Base-by-base conservation (phyloP, 2,888 invertebrate genomes). In the Thymelicus lineola region DNA sequence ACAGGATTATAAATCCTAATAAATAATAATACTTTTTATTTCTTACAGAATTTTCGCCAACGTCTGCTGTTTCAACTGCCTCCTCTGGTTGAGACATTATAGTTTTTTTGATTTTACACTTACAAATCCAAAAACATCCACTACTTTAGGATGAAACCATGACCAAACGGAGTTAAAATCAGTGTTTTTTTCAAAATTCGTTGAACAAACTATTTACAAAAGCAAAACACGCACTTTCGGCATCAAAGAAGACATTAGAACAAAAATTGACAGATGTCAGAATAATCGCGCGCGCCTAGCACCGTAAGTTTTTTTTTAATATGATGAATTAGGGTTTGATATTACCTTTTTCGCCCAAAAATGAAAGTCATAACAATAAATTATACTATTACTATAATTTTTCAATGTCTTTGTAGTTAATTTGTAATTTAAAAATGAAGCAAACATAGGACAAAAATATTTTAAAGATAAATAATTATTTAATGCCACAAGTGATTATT, bases 41-140 rank as follows among this genome's bases (percentile, higher is more conserved):
- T 15, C 95, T 94, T 90, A 96, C 96, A 67, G 97, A 97, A 92
- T 96, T 96, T 74, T 97, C 97, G 71, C 95, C 96, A 66, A 95
- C 95, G 79, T 96, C 96, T 72, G 94, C 94, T 67, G 94, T 91
- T 72, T 95, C 96, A 82, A 94, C 90, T 60, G 94, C 89, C 85
- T 95, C 95, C 78, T 96, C 96, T 77, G 93, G 83, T 82, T 95
- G 95, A 68, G 95, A 94, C 95, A 95, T 95, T 66, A 65, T 79
- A 12, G 20, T 12, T 20, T 64, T 46, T 42, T 14, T 38, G 58
- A 17, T 38, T 58, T 36, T 38, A 7, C n/a, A 58, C 55, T 55
- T 55, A 28, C n/a, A 35, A 55, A 35, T 35, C 5, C 6, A 14
- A 55, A 14, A 35, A 53, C 20, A 53, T 20, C 20, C 4, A 20